Conservation (phyloP, 1,140 invertebrate genomes). For the Heliconius hewitsoni region DNA sequence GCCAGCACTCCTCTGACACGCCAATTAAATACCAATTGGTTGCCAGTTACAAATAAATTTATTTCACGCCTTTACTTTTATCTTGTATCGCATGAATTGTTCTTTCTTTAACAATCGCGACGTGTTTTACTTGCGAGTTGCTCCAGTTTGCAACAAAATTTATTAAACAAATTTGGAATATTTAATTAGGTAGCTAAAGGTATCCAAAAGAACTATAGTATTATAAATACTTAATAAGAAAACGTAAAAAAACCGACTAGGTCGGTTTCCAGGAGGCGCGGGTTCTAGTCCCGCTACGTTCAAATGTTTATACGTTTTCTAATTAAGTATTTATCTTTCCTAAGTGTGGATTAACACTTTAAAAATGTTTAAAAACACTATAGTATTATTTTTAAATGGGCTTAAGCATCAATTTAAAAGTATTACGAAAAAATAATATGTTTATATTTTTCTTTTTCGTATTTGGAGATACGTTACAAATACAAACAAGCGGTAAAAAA, state of each 20-base stretch:
- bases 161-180: not conserved
- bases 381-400: not conserved
- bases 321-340: too few relatives aligned
- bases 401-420: too few relatives aligned
- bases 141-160: slow-evolving; percentile 44
- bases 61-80: slow-evolving; percentile 68
- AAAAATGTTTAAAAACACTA: too few relatives aligned
- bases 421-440: too few relatives aligned
- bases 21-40: slow-evolving; percentile 74
- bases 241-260: too few relatives aligned
- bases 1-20: slow-evolving; percentile 55
- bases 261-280: too few relatives aligned
- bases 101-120: slow-evolving; percentile 70
- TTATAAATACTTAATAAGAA: too few relatives aligned
- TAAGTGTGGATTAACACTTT: too few relatives aligned
- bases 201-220: not conserved
- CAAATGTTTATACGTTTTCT: too few relatives aligned
- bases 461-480: not conserved
- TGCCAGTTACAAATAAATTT: slow-evolving; percentile 71
- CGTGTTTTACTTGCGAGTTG: slow-evolving; percentile 52
- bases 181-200: not conserved
- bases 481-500: slow-evolving; percentile 11
- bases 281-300: too few relatives aligned
- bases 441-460: not conserved
- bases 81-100: slow-evolving; percentile 75